These are phyloP conservation scores for Phaenicophaeus curvirostris DNA, from an alignment of 2,797 vertebrate species.

Conservation along the genomic window DNA sequence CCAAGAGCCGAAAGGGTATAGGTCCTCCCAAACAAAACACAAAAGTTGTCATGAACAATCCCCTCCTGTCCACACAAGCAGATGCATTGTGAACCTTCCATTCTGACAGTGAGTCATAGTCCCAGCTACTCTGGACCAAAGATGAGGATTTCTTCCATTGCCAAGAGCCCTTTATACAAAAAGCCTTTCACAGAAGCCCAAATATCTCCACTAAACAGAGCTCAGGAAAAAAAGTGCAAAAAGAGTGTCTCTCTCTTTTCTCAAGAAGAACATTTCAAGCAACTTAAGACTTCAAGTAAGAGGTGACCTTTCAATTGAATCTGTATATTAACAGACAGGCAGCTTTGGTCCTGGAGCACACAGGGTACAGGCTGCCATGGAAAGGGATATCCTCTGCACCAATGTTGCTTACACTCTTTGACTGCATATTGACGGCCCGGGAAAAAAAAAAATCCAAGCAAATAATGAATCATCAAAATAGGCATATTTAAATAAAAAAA, in stretches of 20 bases:
- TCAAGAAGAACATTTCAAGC: background rate
- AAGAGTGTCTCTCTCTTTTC: background rate
- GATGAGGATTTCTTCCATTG: background rate
- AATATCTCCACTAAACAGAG: background rate
- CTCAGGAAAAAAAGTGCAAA: background rate
- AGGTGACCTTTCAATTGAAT: background rate
- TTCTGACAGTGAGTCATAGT: background rate
- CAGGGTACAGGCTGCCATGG: background rate
- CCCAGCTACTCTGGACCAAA: background rate
- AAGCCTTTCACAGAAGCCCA: background rate
- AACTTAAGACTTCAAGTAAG: background rate
- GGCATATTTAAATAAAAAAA: background rate
- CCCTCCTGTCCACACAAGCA: rapidly evolving
- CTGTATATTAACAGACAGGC: background rate
- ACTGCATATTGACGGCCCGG: background rate
- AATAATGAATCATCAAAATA: background rate
- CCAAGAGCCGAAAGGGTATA: background rate
- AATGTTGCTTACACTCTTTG: rapidly evolving
- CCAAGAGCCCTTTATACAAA: background rate
- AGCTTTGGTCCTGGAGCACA: background rate
- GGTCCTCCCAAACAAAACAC: slow-evolving; percentile 19
- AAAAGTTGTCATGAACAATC: background rate
- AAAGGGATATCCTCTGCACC: background rate
- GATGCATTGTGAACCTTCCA: background rate
- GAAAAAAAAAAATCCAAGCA: rapidly evolving